A percentile compares a stretch with the other conserved stretches of the same genome.
Conservation (phyloP, 1,140 invertebrate species). For the Macrotrachela quadricornifera region DNA sequence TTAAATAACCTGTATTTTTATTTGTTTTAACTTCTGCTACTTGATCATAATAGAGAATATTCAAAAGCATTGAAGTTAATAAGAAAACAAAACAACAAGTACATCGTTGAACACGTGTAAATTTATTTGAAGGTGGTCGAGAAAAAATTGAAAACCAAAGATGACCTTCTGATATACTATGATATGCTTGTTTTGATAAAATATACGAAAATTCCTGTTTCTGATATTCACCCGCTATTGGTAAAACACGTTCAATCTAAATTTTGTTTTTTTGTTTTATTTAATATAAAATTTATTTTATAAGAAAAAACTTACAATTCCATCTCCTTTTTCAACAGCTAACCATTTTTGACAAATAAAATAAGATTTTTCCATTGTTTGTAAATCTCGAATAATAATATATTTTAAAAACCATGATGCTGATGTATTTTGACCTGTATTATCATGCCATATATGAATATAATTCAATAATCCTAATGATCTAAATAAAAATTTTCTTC, state of each 20-base stretch:
- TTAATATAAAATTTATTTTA: too few species aligned
- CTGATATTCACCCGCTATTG: conserved; percentile 26
- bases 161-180: conserved; percentile 30
- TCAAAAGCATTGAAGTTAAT: conserved; percentile 30
- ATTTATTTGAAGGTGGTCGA: conserved; percentile 22
- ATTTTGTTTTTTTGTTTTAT: too few species aligned
- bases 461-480: conserved; percentile 24
- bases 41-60: conserved; percentile 29
- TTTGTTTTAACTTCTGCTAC: background rate
- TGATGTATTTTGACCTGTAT: conserved; percentile 21
- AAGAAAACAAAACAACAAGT: conserved; percentile 28
- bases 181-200: conserved; percentile 26
- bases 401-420: conserved; percentile 28
- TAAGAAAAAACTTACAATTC: conserved; percentile 17
- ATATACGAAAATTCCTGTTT: conserved; percentile 28
- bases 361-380: conserved; percentile 25
- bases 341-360: conserved; percentile 22
- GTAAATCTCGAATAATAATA: conserved; percentile 23
- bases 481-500: conserved; percentile 10
- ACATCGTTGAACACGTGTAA: conserved; percentile 28
- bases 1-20: background rate
- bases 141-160: conserved; percentile 28
- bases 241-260: conserved; percentile 23
- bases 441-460: conserved; percentile 30
- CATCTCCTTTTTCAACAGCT: conserved; percentile 23